These are phyloP conservation scores for Dione vanillae DNA, from an alignment of 2,888 invertebrate genomes.

Conservation along the genomic window DNA sequence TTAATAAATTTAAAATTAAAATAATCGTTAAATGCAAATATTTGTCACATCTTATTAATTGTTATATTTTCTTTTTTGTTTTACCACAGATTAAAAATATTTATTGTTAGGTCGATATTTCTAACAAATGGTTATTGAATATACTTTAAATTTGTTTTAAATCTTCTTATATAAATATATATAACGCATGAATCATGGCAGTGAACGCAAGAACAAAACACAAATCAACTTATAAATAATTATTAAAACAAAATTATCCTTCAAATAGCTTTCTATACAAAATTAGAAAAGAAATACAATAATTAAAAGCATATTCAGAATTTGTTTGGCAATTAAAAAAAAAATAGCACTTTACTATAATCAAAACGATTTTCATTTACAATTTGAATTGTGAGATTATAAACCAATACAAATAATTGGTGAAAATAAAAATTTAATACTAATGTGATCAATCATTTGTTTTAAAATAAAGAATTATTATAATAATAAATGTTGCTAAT, in stretches of 20 bases:
- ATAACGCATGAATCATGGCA: neutral
- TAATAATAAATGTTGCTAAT: neutral
- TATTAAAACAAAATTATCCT: constrained; percentile 1
- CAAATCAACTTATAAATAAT: neutral
- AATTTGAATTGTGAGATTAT: constrained; percentile 1
- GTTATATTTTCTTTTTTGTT: neutral
- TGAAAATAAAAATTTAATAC: constrained; percentile 1
- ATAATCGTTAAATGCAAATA: too few species aligned
- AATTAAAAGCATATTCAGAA: too few species aligned
- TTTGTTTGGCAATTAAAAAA: too few species aligned
- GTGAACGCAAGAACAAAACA: constrained; percentile 10
- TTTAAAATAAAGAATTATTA: neutral
- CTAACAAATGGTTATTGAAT: neutral
- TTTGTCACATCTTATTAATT: neutral
- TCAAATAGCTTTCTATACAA: neutral
- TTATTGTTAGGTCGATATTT: constrained; percentile 1
- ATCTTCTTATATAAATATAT: neutral
- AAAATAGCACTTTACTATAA: too few species aligned
- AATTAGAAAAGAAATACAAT: neutral
- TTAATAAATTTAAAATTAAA: too few species aligned
- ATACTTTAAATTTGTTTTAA: neutral
- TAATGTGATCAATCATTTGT: neutral
- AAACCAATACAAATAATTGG: neutral
- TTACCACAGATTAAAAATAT: neutral
- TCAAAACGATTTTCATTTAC: neutral